A percentile compares a stretch with the other conserved stretches of the same genome.
phyloP scores from a whole-genome alignment of 2,888 invertebrate species.

The Amphiduros pacificus region DNA sequence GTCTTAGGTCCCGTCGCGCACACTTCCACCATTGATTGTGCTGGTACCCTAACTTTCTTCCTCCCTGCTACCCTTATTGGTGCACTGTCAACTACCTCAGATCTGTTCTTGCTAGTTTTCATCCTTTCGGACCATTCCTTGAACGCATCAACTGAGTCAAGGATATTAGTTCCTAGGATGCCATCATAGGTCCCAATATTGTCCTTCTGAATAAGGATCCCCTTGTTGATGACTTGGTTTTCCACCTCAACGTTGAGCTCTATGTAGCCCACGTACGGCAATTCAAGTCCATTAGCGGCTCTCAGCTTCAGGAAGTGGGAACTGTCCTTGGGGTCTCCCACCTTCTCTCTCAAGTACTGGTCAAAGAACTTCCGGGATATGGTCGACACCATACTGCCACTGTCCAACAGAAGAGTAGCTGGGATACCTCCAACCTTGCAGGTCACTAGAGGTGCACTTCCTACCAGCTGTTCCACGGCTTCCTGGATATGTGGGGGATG shows the following conservation, averaged over 20 bases:
- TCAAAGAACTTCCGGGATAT: not conserved
- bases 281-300: not conserved
- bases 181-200: not conserved
- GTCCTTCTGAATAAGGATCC: not conserved
- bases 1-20: not conserved
- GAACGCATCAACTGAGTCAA: not conserved
- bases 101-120: not conserved
- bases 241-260: not conserved
- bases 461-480: not conserved
- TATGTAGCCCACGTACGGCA: not conserved
- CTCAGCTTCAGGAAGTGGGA: not conserved
- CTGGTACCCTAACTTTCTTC: not conserved
- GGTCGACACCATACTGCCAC: not conserved
- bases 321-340: not conserved
- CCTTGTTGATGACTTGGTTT: not conserved
- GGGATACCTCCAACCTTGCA: not conserved
- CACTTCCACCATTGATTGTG: not conserved
- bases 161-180: not conserved
- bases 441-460: not conserved
- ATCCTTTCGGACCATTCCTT: not conserved
- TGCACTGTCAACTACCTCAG: not conserved
- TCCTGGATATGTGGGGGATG: too few relatives aligned
- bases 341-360: not conserved
- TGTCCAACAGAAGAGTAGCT: not conserved
- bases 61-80: not conserved